These are phyloP conservation scores for Copsychus sechellarum DNA, from an alignment of 2,113 vertebrate species.

Conservation along the genomic window DNA sequence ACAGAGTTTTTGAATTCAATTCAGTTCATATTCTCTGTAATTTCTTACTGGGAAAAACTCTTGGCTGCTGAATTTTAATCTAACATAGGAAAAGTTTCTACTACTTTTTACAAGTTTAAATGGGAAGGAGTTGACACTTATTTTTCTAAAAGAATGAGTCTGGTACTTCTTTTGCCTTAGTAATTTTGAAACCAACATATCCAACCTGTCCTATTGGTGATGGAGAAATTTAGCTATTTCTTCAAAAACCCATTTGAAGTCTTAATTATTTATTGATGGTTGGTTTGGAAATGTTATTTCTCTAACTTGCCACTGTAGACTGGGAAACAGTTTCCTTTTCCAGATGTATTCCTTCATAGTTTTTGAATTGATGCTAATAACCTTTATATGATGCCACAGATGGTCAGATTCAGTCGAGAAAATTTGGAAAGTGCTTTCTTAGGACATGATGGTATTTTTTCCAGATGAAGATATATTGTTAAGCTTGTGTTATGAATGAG, in stretches of 20 bases:
- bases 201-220: neutral
- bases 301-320: neutral
- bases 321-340: neutral
- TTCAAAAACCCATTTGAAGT: neutral
- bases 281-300: neutral
- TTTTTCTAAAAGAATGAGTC: neutral
- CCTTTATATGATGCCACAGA: neutral
- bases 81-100: neutral
- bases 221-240: neutral
- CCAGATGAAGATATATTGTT: neutral
- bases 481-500: neutral
- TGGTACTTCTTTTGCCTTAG: neutral
- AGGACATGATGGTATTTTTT: neutral
- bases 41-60: neutral
- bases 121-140: neutral
- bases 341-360: neutral
- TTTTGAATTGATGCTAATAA: neutral
- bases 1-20: neutral
- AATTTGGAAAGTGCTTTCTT: neutral
- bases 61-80: neutral
- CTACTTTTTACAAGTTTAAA: neutral
- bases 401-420: neutral
- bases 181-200: neutral
- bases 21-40: neutral
- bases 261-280: neutral